A percentile compares a stretch with the other conserved stretches of the same genome.
These are phyloP conservation scores for Riparia riparia DNA, from an alignment of 2,113 vertebrate genomes.

Conservation along the genomic window DNA sequence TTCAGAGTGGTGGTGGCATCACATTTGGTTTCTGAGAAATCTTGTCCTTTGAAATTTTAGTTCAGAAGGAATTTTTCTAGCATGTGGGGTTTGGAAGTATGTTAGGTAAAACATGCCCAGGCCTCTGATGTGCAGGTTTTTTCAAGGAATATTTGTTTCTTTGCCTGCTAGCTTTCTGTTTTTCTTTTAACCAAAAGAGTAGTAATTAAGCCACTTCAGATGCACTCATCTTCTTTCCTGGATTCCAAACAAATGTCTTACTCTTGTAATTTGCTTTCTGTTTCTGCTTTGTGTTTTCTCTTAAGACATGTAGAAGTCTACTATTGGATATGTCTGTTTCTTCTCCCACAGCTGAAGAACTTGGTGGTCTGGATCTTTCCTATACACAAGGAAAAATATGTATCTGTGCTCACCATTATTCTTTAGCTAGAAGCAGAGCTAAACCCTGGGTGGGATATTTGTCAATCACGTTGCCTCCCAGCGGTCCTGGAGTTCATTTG, in stretches of 20 bases:
- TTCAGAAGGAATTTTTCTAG: background rate
- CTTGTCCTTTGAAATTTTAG: background rate
- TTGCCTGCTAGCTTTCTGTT: background rate
- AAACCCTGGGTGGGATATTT: background rate
- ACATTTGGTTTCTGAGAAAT: background rate
- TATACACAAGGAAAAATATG: fast-evolving
- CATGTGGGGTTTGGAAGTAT: background rate
- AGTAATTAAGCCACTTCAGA: background rate
- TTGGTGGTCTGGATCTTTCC: background rate
- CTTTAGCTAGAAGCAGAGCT: background rate
- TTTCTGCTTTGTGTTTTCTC: background rate
- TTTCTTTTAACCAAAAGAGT: background rate
- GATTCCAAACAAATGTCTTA: background rate
- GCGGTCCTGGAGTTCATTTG: background rate
- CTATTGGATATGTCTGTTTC: background rate
- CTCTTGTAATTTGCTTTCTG: background rate
- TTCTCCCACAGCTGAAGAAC: background rate
- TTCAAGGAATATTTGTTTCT: background rate
- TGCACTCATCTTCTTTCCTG: background rate
- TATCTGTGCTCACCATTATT: background rate
- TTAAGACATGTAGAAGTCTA: background rate
- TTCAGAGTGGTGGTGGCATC: background rate
- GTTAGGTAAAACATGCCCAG: background rate
- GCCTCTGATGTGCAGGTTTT: background rate
- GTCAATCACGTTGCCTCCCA: background rate